Evolutionary conservation across 2,888 invertebrate genomes (phyloP), one percentile per base, ranked within the genome.

Genomic region (Tiliacea aurago): DNA sequence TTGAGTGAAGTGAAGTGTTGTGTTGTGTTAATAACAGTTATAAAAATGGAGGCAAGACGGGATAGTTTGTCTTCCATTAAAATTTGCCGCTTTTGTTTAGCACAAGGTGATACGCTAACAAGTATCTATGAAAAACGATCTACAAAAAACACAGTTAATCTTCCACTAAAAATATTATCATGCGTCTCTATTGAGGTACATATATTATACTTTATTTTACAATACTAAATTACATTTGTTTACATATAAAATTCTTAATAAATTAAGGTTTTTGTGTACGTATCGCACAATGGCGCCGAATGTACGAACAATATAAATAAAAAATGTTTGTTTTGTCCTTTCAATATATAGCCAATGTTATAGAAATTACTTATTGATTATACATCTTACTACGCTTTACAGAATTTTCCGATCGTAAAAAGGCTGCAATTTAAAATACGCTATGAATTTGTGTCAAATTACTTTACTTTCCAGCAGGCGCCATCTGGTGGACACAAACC

Each of bases 151-250:
- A 94, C 96, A 76, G 97, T 97, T 85, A 97, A 97, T 85, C 95
- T 98, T 86, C 96, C 97, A 71, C 93, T 98, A 86, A 98, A 98
- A 96, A 97, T 98, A 88, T 97, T 98, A 97, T 97, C 98, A 69
- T 97, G 98, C 91, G 97, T 98, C 82, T 97, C 98, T 75, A 97
- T 98, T 86, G 98, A 98, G 98, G 98, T 98, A 97, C 90, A 81
- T 28, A 70, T 70, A 80, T 67, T 68, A 83, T 76, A 67, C 47
- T 53, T 71, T 70, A 55, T 73, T 58, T 70, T 63, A 7, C 15
- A 64, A 41, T 61, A 55, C 55, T 64, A 4, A 61, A 13, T 49
- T 62, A n/a, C n/a, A 33, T 33, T 37, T 73, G 47, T 63, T 66
- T 28, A 65, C 23, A 6, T 47, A 59, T 10, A 37, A 64, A 67